Conservation (phyloP, 2,797 vertebrate genomes). For the Macropodus opercularis region DNA sequence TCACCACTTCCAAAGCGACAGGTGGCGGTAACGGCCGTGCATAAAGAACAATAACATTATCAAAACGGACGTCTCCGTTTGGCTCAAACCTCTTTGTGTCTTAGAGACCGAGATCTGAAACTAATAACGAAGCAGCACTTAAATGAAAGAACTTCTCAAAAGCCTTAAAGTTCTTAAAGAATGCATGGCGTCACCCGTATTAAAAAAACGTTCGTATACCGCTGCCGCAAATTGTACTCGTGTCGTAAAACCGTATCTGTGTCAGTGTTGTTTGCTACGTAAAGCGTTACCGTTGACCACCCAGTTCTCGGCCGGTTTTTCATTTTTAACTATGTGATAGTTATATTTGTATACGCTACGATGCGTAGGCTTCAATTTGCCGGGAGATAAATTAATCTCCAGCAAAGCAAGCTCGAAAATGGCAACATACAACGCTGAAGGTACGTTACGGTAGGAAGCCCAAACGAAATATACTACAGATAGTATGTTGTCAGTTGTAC, state of each 20-base stretch:
- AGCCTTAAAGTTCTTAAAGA: too few species aligned
- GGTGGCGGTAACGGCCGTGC: slow-evolving; percentile 6
- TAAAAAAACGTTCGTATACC: slow-evolving; percentile 4
- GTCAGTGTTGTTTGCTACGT: slow-evolving; percentile 33
- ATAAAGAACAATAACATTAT: not conserved
- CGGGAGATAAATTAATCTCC: slow-evolving; percentile 51
- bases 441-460: slow-evolving; percentile 59
- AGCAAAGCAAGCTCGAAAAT: slow-evolving; percentile 62
- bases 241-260: slow-evolving; percentile 65
- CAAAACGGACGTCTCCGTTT: not conserved
- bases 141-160: too few species aligned
- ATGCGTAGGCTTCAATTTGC: slow-evolving; percentile 1
- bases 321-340: not conserved
- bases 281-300: slow-evolving; percentile 4
- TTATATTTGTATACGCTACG: not conserved
- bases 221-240: slow-evolving; percentile 51
- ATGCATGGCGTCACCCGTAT: slow-evolving; percentile 30
- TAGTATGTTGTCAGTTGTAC: not conserved
- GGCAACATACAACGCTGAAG: slow-evolving; percentile 79
- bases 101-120: too few species aligned
- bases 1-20: not conserved
- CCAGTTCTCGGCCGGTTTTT: not conserved
- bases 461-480: not conserved
- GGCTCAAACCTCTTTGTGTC: fast-evolving
- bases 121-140: not conserved